Evolutionary conservation across 2,888 invertebrate species (phyloP).

Genomic region (Psococerastis gibbosa): DNA sequence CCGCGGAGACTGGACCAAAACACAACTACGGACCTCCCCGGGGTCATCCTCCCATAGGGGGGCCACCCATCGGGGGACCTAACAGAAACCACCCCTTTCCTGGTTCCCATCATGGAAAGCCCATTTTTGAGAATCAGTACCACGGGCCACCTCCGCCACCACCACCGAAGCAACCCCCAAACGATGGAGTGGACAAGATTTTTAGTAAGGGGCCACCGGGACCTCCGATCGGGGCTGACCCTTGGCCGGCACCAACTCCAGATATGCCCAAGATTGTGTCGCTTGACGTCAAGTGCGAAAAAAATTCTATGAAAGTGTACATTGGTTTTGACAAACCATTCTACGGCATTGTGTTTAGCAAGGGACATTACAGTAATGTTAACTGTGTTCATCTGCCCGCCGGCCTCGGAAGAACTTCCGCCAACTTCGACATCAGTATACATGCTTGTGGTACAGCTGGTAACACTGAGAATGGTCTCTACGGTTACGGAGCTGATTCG

Average conservation of each 20-base stretch:
- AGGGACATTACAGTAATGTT: slow-evolving; percentile 82
- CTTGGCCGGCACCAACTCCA: slow-evolving; percentile 62
- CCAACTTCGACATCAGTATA: slow-evolving; percentile 79
- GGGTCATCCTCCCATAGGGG: slow-evolving; percentile 10
- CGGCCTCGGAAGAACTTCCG: slow-evolving; percentile 64
- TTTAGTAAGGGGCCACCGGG: slow-evolving; percentile 16
- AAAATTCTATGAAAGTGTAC: slow-evolving; percentile 83
- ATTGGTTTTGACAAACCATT: slow-evolving; percentile 89
- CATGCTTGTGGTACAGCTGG: slow-evolving; percentile 85
- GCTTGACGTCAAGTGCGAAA: slow-evolving; percentile 84
- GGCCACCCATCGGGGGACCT: slow-evolving; percentile 12
- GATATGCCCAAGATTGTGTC: slow-evolving; percentile 90
- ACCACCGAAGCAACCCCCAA: slow-evolving; percentile 35
- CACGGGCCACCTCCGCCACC: slow-evolving; percentile 58
- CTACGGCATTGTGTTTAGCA: slow-evolving; percentile 88
- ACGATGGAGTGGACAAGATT: slow-evolving; percentile 26
- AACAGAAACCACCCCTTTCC: slow-evolving; percentile 31
- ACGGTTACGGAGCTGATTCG: slow-evolving; percentile 70
- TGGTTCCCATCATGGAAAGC: slow-evolving; percentile 28
- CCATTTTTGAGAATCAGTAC: slow-evolving; percentile 29
- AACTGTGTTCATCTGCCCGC: slow-evolving; percentile 84
- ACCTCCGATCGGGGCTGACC: slow-evolving; percentile 36
- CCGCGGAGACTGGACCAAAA: slow-evolving; percentile 24
- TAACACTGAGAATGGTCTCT: slow-evolving; percentile 74
- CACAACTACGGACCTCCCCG: slow-evolving; percentile 21